Percentiles rank a stretch among this genome's conserved stretches.
Evolutionary conservation across 92 coral and sea anemone species (phyloP).

Genomic region (Epizoanthus rinbou): DNA sequence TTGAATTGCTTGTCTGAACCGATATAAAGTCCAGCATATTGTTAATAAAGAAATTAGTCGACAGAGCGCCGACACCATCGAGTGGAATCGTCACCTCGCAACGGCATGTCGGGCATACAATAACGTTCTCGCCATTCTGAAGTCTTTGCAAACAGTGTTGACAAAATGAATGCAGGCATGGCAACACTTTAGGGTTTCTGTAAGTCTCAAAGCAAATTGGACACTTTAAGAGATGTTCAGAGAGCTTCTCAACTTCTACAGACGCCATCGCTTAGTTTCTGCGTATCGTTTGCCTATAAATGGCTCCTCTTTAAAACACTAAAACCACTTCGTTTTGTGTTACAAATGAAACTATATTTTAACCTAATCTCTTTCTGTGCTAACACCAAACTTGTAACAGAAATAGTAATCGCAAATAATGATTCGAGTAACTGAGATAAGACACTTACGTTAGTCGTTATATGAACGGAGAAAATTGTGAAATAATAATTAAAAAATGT

Average conservation of each 20-base stretch:
- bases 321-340: background rate
- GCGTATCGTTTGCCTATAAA: background rate
- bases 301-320: background rate
- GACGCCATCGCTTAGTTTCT: conserved; percentile 73
- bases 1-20: conserved; percentile 85
- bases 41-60: conserved; percentile 95
- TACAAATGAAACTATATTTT: too few species aligned
- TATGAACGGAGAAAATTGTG: too few species aligned
- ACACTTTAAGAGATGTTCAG: conserved; percentile 94
- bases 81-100: conserved; percentile 81
- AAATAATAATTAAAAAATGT: too few species aligned
- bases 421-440: too few species aligned
- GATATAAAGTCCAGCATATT: conserved; percentile 96
- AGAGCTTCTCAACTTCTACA: conserved; percentile 95
- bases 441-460: too few species aligned
- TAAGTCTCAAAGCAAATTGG: conserved; percentile 95
- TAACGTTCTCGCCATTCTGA: conserved; percentile 78
- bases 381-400: conserved; percentile 5
- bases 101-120: conserved; percentile 92
- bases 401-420: background rate
- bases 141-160: conserved; percentile 87
- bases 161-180: conserved; percentile 94
- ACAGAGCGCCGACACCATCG: conserved; percentile 86
- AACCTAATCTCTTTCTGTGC: background rate
- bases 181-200: conserved; percentile 88